Conservation (phyloP, 2,888 invertebrate genomes). For the Coelogynopora nodosa region DNA sequence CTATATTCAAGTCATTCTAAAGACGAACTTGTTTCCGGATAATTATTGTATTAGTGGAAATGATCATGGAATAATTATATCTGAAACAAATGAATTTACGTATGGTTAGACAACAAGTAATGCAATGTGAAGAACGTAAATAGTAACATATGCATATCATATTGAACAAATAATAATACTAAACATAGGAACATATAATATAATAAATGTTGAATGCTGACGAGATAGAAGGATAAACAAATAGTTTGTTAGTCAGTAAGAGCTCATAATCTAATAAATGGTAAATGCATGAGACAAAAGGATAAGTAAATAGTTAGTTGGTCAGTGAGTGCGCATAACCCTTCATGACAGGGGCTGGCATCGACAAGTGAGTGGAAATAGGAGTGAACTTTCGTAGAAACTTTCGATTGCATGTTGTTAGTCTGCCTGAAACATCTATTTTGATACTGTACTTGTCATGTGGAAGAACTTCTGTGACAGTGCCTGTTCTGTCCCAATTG, state of each 20-base stretch:
- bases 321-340: too few relatives aligned
- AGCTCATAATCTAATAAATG: too few relatives aligned
- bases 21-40: conserved; percentile 23
- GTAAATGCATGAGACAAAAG: too few relatives aligned
- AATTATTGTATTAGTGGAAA: conserved; percentile 28
- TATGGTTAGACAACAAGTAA: conserved; percentile 18
- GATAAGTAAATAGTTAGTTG: too few relatives aligned
- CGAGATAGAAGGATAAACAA: neutral
- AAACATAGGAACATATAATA: conserved; percentile 26
- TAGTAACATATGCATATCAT: conserved; percentile 29
- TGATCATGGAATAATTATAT: conserved; percentile 16
- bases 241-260: conserved; percentile 17
- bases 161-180: conserved; percentile 2
- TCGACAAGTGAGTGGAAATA: neutral
- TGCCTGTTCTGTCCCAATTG: conserved; percentile 11
- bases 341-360: neutral
- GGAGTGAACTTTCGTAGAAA: neutral
- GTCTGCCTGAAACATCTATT: neutral
- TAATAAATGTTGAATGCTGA: neutral
- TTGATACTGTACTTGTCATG: neutral
- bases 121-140: conserved; percentile 14
- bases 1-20: neutral
- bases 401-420: neutral
- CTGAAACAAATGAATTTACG: conserved; percentile 11
- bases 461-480: neutral